These are phyloP conservation scores for Drosophila orosa DNA, from an alignment of 1,140 invertebrate genomes.

Conservation along the genomic window DNA sequence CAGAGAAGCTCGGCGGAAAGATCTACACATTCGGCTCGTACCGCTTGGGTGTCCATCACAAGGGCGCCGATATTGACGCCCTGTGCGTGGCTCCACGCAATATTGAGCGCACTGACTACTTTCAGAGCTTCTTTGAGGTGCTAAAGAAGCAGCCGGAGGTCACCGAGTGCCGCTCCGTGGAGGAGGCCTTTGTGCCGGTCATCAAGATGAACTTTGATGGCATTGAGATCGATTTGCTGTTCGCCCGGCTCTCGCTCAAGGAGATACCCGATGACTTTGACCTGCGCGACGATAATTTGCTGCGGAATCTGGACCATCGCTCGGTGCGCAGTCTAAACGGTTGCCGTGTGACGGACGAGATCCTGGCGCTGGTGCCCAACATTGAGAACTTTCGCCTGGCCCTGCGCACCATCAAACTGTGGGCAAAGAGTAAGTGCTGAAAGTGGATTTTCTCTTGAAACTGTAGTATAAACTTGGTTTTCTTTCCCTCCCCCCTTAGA, in stretches of 20 bases:
- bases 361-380: conserved; percentile 97
- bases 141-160: conserved; percentile 95
- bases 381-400: conserved; percentile 97
- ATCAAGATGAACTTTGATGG: conserved; percentile 99
- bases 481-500: conserved; percentile 86
- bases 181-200: conserved; percentile 99
- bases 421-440: conserved; percentile 96
- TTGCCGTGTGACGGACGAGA: conserved; percentile 99
- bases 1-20: conserved; percentile 96
- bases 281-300: conserved; percentile 94
- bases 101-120: conserved; percentile 97
- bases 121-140: conserved; percentile 96
- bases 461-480: background rate
- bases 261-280: conserved; percentile 95
- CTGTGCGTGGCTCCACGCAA: conserved; percentile 98
- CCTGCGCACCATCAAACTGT: conserved; percentile 97
- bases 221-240: conserved; percentile 99
- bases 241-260: conserved; percentile 96
- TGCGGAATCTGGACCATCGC: conserved; percentile 98
- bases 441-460: too few species aligned
- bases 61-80: conserved; percentile 99
- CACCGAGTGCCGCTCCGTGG: conserved; percentile 89
- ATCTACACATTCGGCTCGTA: conserved; percentile 99
- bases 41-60: conserved; percentile 95
- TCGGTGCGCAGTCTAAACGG: conserved; percentile 99